phyloP scores from a whole-genome alignment of 2,797 vertebrate genomes.

The Hafferia zeledoni region DNA sequence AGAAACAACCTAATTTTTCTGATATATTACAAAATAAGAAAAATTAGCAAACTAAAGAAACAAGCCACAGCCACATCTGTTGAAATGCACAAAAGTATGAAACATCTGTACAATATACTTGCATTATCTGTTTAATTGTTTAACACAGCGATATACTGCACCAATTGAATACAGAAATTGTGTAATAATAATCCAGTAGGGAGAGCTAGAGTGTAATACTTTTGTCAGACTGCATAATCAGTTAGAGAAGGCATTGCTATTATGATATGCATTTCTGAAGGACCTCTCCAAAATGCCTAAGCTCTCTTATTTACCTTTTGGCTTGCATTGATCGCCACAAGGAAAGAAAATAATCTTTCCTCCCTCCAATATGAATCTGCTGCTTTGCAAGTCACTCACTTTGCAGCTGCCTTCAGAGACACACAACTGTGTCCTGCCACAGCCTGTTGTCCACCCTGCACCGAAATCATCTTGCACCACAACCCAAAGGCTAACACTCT shows the following conservation, averaged over 20 bases:
- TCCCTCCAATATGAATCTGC: background rate
- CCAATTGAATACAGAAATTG: background rate
- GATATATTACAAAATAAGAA: background rate
- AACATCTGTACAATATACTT: background rate
- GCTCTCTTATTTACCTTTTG: background rate
- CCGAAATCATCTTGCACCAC: background rate
- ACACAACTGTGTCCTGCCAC: background rate
- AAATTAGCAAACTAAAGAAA: background rate
- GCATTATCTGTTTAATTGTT: background rate
- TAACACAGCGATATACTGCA: background rate
- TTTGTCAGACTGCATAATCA: slow-evolving; percentile 47
- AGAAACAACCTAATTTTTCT: background rate
- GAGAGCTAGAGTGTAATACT: slow-evolving; percentile 65
- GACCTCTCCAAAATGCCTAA: background rate
- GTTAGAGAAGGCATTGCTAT: slow-evolving; percentile 17
- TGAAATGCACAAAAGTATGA: background rate
- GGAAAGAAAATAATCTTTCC: background rate
- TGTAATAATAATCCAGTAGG: slow-evolving; percentile 66
- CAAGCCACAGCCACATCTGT: background rate
- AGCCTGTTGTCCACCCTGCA: background rate
- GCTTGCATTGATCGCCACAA: background rate
- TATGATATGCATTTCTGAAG: slow-evolving; percentile 4
- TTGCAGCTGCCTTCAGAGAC: background rate
- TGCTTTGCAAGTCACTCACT: background rate
- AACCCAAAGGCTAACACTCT: background rate